Percentiles rank a stretch among this genome's conserved stretches.
Conservation (phyloP, 2,797 vertebrate species). For the Podargus strigoides region DNA sequence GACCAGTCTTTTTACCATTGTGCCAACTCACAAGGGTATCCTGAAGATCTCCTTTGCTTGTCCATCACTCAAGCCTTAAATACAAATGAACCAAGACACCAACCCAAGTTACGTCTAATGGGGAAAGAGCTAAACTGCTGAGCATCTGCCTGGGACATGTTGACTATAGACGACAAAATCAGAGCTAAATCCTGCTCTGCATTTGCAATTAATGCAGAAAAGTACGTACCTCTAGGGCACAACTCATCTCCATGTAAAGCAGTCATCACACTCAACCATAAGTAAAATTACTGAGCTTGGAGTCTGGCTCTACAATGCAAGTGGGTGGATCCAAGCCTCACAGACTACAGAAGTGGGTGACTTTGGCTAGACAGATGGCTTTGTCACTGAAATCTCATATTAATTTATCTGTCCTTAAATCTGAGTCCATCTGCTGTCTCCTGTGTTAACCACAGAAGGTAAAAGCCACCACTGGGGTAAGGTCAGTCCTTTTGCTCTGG, state of each 20-base stretch:
- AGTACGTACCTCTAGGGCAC: neutral
- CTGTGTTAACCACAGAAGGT: neutral
- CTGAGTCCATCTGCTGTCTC: conserved; percentile 32
- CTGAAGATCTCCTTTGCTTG: neutral
- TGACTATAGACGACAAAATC: neutral
- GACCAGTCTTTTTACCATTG: neutral
- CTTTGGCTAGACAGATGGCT: conserved; percentile 59
- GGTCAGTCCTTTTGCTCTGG: neutral
- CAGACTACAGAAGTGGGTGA: conserved; percentile 53
- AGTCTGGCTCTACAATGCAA: conserved; percentile 42
- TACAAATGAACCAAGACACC: neutral
- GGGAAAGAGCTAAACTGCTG: neutral
- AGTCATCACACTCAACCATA: neutral
- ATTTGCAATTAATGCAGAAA: neutral
- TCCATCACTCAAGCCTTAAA: neutral
- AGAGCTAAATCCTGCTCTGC: neutral
- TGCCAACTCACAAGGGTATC: neutral
- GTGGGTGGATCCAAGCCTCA: conserved; percentile 42
- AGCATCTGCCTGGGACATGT: neutral
- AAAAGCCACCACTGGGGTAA: neutral
- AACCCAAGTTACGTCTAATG: neutral
- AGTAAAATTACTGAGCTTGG: conserved; percentile 14
- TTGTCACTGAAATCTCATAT: conserved; percentile 27
- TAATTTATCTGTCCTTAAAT: conserved; percentile 38
- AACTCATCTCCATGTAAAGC: neutral